Percentiles rank a stretch among this genome's conserved stretches.
phyloP scores from a whole-genome alignment of 2,888 invertebrate species.

The Cosmopolites sordidus region DNA sequence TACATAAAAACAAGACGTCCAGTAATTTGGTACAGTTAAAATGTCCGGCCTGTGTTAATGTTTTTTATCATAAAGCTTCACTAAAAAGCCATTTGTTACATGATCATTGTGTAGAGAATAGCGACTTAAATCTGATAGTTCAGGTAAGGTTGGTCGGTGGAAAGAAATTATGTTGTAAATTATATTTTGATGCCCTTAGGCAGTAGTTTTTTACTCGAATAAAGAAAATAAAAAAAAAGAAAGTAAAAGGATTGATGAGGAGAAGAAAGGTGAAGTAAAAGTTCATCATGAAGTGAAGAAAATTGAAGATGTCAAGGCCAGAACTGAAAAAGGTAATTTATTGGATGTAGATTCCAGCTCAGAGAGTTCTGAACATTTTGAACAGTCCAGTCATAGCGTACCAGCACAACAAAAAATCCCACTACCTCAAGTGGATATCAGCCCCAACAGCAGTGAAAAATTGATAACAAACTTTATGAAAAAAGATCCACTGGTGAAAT shows the following conservation, averaged over 20 bases:
- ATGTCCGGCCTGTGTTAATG: conserved; percentile 65
- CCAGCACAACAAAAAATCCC: conserved; percentile 17
- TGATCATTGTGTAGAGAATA: conserved; percentile 64
- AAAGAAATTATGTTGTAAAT: neutral
- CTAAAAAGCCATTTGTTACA: conserved; percentile 61
- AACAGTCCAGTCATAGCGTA: conserved; percentile 3
- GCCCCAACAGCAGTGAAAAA: conserved; percentile 30
- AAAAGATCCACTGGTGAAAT: conserved; percentile 30
- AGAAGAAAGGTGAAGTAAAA: neutral
- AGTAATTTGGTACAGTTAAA: conserved; percentile 52
- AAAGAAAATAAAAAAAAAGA: conserved; percentile 33
- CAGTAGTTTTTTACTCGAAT: conserved; percentile 47
- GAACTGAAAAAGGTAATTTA: neutral
- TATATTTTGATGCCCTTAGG: conserved; percentile 29
- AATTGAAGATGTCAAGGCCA: neutral
- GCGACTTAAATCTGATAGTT: conserved; percentile 58
- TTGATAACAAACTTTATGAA: conserved; percentile 29
- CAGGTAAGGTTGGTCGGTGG: conserved; percentile 36
- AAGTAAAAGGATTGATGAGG: conserved; percentile 9
- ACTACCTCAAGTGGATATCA: conserved; percentile 30
- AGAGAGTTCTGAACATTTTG: conserved; percentile 8
- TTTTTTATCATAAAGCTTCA: conserved; percentile 59
- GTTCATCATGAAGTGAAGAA: neutral
- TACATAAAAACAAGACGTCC: conserved; percentile 53
- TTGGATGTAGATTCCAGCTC: conserved; percentile 2